Base-by-base conservation (phyloP, 2,888 invertebrate species). In the Eupsilia transversa region DNA sequence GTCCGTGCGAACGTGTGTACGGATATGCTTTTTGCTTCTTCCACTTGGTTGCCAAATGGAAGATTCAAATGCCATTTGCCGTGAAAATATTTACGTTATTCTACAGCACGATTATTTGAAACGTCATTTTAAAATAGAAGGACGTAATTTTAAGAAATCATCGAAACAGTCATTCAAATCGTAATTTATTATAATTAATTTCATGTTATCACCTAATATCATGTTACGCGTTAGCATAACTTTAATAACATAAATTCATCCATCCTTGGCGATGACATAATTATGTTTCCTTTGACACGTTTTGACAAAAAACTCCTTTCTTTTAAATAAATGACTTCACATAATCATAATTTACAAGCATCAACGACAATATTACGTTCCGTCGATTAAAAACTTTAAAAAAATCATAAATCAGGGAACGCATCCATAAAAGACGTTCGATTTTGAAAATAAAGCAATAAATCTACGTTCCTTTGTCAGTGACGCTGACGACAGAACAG, bases 371-470 rank as follows among this genome's bases (percentile, higher is more conserved):
- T 72, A 78, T 80, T 79, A 57, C 77, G 82, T 79, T 79, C 64
- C 77, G 59, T 41, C 66, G 64, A 76, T 78, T 83, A 60, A 65
- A 66, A 78, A 30, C 20, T 35, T 68, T 82, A 76, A 77, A 68
- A 72, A 77, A 75, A 80, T 0, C 64, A 87, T 88, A 90, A 90
- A 89, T 88, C 82, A 84, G 71, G 59, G 57, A 79, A 79, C 74
- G 72, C 79, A 79, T 72, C 73, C 84, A 79, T 84, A 88, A 84
- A 88, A 87, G 83, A 78, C 63, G 79, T 84, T 88, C 77, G 78
- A 87, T 81, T 85, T 88, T 81, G 77, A 81, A 85, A 89, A 84
- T 77, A 85, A 64, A 78, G 74, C 77, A 86, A 88, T 90, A 89
- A 89, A 91, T 90, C 84, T 83, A 41, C 33, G 79, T 79, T 82